Evolutionary conservation across 37 sponge, comb jelly and placozoan genomes (phyloP), one percentile per base, ranked within the genome.

Genomic region (Axinella damicornis): DNA sequence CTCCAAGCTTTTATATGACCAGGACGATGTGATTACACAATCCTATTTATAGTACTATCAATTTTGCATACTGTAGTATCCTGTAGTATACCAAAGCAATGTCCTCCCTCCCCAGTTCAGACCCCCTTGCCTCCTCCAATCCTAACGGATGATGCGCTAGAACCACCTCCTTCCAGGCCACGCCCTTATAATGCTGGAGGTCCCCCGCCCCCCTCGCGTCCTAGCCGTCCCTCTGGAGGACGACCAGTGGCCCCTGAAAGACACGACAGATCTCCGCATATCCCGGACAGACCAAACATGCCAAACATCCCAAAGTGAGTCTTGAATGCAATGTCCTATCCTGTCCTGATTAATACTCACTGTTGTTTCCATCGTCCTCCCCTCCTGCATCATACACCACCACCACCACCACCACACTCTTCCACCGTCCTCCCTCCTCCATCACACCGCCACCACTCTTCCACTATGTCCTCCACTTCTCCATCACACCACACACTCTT

Each of bases 61-160:
- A n/a, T n/a, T n/a, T n/a, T 12, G 46, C 9, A 46, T 46, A 69
- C n/a, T n/a, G 2, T 53, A 37, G 53, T 21, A 53, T 21, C 2
- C 22, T 65, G 21, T 40, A 19, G 15, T 17, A 20, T 68, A 34
- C 11, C 55, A 28, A 32, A 41, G 69, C 25, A 11, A 21, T 6
- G 53, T 27, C 27, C 22, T 53, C 27, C 17, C 33, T 24, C 61
- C 65, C 34, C 61, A 89, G 91, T 77, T 17, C 83, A 82, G 83
- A 93, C 94, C 1, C 94, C 94, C 4, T 83, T 93, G 0, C 94
- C 94, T 24, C 94, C 94, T 62, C 94, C 94, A 20, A 56, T 93
- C 22, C 31, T 41, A 13, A 55, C 39, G 24, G 81, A 87, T 31
- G 88, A 88, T 36, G 70, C 19, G 1, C 53, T 71, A 13, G 83